Base-by-base conservation (phyloP, 2,113 vertebrate species). In the Podarcis muralis region DNA sequence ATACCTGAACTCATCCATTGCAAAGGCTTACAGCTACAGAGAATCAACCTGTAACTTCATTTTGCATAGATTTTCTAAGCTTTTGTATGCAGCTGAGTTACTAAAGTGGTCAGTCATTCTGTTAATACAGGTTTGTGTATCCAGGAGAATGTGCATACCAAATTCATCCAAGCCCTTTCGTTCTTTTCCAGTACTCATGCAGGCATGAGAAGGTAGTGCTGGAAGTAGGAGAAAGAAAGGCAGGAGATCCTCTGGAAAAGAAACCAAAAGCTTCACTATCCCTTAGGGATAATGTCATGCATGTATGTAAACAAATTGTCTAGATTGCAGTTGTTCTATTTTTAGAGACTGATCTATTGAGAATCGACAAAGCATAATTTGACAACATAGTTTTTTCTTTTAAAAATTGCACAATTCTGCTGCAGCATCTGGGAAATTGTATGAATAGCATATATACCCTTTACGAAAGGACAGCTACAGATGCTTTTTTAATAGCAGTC, bases 371-470 rank as follows among this genome's bases (percentile, higher is more conserved):
- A 8, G 2, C 25, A 35, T 6, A 30, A 69, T 40, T 71, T 43
- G 65, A 20, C 83, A 15, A 69, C 6, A 9, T 59, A 30, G 68
- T 59, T 40, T 35, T n/a, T 57, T 62, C 59, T 87, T 83, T 83
- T 18, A 77, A 87, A 66, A 16, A 25, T 4, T 0, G 3, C 35
- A 74, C 94, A 89, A 79, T 86, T 93, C 85, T 82, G 72, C 75
- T 32, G 1, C 81, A 66, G 81, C n/a, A 57, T 74, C 83, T 79
- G 92, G 89, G 82, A 32, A 0, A 89, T 80, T 88, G 86, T 82
- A 92, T 93, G 96, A 92, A 90, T 86, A 93, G 91, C 87, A 43
- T 83, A 53, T 81, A 74, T 35, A 59, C 81, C 69, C 30, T 81
- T 90, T 74, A 68, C 88, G 79, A 84, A 77, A 89, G 83, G 85